A percentile compares a stretch with the other conserved stretches of the same genome.
Conservation (phyloP, 2,797 vertebrate species). For the Hipposideros larvatus region DNA sequence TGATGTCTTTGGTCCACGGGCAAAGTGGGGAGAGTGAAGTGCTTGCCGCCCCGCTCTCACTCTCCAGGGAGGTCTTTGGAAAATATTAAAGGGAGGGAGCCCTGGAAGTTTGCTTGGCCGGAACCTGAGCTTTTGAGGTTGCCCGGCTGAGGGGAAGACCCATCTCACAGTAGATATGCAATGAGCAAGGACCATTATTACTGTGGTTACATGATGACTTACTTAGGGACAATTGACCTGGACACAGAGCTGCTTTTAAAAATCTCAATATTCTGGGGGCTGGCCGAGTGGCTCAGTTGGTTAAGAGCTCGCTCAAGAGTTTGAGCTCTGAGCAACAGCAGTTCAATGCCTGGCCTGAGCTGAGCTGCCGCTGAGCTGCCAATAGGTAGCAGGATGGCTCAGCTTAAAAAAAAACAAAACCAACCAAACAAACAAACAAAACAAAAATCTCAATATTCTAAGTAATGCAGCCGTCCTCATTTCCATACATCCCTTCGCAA, state of each 20-base stretch:
- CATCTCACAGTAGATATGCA: accelerated
- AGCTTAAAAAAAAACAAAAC: no score
- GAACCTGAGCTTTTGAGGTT: neutral
- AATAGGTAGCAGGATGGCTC: no score
- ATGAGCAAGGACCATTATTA: neutral
- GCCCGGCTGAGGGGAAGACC: no score
- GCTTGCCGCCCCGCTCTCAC: accelerated
- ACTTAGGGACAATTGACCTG: neutral
- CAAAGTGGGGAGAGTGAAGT: neutral
- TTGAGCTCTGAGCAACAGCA: no score
- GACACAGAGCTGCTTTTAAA: neutral
- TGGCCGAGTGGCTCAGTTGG: no score
- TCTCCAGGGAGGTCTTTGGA: neutral
- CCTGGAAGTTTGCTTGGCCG: neutral
- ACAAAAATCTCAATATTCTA: neutral
- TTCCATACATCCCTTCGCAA: neutral
- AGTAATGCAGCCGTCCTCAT: accelerated
- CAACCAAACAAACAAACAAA: no score
- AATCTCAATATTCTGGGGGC: neutral
- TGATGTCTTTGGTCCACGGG: no score
- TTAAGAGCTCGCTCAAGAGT: no score
- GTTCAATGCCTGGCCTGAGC: no score
- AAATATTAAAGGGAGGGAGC: accelerated
- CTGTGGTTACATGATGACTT: neutral
- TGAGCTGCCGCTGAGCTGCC: no score